phyloP scores from a whole-genome alignment of 2,113 vertebrate species.

The Catharus fuscescens region DNA sequence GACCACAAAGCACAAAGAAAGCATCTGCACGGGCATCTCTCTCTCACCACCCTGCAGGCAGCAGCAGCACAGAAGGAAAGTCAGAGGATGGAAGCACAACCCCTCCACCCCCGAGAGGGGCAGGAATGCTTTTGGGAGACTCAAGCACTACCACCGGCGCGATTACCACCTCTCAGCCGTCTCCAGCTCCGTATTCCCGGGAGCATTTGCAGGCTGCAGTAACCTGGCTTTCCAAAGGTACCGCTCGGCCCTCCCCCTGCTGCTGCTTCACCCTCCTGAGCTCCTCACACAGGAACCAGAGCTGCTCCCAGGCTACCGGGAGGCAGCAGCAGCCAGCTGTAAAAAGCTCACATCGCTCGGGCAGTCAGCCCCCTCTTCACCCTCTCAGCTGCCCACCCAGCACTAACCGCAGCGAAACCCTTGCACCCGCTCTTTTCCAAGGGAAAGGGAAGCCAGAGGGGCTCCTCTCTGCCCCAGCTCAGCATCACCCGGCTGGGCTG shows the following conservation, averaged over 20 bases:
- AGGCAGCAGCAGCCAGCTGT: not conserved
- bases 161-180: conserved; percentile 16
- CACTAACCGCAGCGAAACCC: not conserved
- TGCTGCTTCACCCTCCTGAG: too few relatives aligned
- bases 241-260: not conserved
- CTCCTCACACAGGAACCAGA: not conserved
- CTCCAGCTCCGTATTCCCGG: not conserved
- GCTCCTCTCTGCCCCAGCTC: not conserved
- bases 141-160: conserved; percentile 13
- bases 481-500: rapidly evolving
- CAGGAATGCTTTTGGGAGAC: not conserved
- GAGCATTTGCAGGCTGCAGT: not conserved
- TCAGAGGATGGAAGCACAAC: not conserved
- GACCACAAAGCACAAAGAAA: not conserved
- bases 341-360: rapidly evolving
- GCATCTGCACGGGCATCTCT: not conserved
- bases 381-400: not conserved
- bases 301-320: not conserved
- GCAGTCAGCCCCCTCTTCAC: not conserved
- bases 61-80: not conserved
- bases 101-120: not conserved
- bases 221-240: conserved; percentile 61
- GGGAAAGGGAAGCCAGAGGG: not conserved
- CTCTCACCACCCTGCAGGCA: not conserved
- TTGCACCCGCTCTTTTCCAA: not conserved